Evolutionary conservation across 2,888 invertebrate genomes (phyloP).

Genomic region (Mimas tiliae): DNA sequence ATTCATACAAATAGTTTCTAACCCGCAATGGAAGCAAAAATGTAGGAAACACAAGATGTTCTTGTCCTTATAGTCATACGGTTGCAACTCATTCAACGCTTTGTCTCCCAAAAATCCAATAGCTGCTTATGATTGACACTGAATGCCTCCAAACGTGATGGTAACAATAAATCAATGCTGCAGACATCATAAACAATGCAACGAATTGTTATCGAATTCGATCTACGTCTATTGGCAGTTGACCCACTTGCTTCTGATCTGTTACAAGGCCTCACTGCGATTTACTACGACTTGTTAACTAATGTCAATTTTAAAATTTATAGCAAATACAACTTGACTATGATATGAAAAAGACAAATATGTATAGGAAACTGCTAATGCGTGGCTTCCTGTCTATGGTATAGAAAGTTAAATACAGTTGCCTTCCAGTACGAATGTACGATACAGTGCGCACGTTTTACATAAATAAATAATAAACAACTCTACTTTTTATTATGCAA

Average conservation of each 20-base stretch:
- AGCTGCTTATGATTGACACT: too few species aligned
- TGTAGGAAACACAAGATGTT: too few species aligned
- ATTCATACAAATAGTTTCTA: too few species aligned
- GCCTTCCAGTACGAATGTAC: neutral
- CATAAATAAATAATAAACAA: neutral
- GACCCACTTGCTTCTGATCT: conserved; percentile 40
- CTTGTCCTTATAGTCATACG: too few species aligned
- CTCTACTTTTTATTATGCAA: neutral
- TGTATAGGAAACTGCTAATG: neutral
- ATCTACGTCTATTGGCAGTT: conserved; percentile 36
- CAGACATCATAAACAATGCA: conserved; percentile 43
- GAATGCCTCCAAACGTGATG: conserved; percentile 10
- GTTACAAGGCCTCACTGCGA: conserved; percentile 40
- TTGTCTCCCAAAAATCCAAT: too few species aligned
- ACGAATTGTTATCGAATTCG: conserved; percentile 46
- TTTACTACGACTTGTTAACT: conserved; percentile 28
- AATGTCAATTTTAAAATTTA: conserved; percentile 14
- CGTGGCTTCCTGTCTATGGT: neutral
- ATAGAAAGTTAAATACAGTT: neutral
- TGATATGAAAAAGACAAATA: neutral
- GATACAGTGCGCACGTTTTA: neutral
- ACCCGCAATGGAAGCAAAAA: too few species aligned
- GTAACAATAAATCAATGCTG: conserved; percentile 33
- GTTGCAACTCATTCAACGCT: too few species aligned
- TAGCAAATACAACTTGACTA: neutral